Evolutionary conservation across 2,888 invertebrate species (phyloP).

Genomic region (Glomeris marginata): DNA sequence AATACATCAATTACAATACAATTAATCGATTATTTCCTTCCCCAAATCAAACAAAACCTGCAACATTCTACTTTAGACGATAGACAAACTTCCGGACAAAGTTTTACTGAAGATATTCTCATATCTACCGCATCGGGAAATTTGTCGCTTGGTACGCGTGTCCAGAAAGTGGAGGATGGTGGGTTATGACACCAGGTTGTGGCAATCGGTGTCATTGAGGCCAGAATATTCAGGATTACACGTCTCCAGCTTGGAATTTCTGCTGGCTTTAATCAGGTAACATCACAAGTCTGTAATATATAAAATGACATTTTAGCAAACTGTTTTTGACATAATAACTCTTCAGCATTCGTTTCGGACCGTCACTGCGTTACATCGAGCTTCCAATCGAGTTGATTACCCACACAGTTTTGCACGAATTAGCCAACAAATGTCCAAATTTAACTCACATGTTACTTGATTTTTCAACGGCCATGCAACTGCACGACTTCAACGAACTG

Average conservation of each 20-base stretch:
- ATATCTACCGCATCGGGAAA: constrained; percentile 82
- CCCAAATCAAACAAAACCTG: neutral
- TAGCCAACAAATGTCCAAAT: constrained; percentile 91
- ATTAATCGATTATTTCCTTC: too few species aligned
- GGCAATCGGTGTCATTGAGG: constrained; percentile 89
- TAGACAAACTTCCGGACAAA: constrained; percentile 94
- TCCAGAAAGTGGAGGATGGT: constrained; percentile 93
- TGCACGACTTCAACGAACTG: constrained; percentile 98
- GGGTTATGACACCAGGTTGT: constrained; percentile 86
- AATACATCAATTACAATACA: too few species aligned
- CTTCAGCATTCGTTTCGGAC: constrained; percentile 60
- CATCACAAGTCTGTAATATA: constrained; percentile 5
- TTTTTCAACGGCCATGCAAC: constrained; percentile 97
- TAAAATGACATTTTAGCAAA: neutral
- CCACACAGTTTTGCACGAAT: constrained; percentile 87
- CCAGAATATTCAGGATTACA: constrained; percentile 93
- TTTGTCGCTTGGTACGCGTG: constrained; percentile 82
- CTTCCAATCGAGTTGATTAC: constrained; percentile 92
- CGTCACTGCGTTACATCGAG: constrained; percentile 78
- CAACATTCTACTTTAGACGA: constrained; percentile 45
- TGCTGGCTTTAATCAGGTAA: constrained; percentile 65
- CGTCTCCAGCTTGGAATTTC: constrained; percentile 71
- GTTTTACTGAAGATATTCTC: constrained; percentile 86
- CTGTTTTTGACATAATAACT: neutral
- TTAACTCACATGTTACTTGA: constrained; percentile 91